Evolutionary conservation across 2,888 invertebrate species (phyloP), one percentile per base, ranked within the genome.

Genomic region (Trypoxylon attenuatum): DNA sequence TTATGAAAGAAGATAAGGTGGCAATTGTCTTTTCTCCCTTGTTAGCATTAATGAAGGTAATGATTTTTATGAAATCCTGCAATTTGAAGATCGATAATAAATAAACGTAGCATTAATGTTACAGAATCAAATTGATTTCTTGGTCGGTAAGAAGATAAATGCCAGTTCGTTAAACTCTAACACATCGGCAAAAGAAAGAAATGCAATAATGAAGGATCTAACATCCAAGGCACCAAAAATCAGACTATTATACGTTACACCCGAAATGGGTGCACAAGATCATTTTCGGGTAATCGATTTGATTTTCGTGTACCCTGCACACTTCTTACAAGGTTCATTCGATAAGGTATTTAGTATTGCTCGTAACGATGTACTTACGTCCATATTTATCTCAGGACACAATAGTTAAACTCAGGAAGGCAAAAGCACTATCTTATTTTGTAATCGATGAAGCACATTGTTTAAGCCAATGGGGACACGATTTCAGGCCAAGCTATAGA

Each of bases 381-480:
- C 8, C 23, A 46, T 5, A 22, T 18, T 25, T 51, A 54, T 21
- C 13, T 21, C 4, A 90, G 89, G 88, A 89, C 42, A 85, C 96
- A 1, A 88, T 94, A 64, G 89, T 91, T 19, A 91, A 92, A 77
- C 88, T 98, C 73, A 88, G 92, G 55, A 93, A 92, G 78, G 91
- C 92, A 80, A 91, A 94, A 55, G 93, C 95, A 82, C 88, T 99
- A 2, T 93, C 94, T 0, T 97, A 96, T 86, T 92, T 99, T 78
- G 94, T 98, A 18, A 94, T 99, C 8, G 99, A 99, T 88, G 99
- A 99, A 89, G 98, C 97, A 1, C 98, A 98, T 88, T 98, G 98
- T 88, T 96, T 99, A 0, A 97, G 97, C 79, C 95, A 99, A 81
- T 99, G 99, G 99, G 99, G 99, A 0, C 99, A 99, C 88, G 98